A percentile compares a stretch with the other conserved stretches of the same genome.
These are phyloP conservation scores for Pipra filicauda DNA, from an alignment of 2,113 vertebrate species.

Conservation along the genomic window DNA sequence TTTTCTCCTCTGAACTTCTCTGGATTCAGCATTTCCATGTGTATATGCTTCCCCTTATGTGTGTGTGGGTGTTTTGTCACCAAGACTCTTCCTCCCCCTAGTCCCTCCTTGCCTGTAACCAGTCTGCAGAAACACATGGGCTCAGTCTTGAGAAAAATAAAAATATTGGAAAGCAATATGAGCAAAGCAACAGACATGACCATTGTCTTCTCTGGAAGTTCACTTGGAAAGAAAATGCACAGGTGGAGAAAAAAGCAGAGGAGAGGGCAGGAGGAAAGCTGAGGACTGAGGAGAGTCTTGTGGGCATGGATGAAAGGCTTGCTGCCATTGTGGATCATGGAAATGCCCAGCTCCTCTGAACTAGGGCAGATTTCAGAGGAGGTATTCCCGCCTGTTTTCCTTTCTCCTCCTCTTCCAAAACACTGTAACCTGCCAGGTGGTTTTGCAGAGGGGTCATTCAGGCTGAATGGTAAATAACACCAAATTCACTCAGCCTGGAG, in stretches of 20 bases:
- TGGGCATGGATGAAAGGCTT: not conserved
- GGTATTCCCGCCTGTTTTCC: not conserved
- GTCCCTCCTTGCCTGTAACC: not conserved
- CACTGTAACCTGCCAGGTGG: rapidly evolving
- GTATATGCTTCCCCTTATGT: not conserved
- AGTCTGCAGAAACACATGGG: not conserved
- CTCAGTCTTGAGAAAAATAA: not conserved
- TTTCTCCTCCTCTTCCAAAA: not conserved
- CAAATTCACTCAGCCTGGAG: not conserved
- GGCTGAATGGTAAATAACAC: not conserved
- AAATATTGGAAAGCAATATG: not conserved
- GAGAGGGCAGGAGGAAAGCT: not conserved
- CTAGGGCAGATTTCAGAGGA: not conserved
- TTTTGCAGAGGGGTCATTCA: not conserved
- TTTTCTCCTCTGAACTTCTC: not conserved
- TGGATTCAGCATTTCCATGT: not conserved
- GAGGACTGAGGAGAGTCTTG: not conserved
- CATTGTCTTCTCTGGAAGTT: not conserved
- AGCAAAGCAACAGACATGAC: rapidly evolving
- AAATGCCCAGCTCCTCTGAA: not conserved
- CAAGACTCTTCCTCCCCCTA: not conserved
- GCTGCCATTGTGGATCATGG: not conserved
- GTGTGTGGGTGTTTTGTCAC: not conserved
- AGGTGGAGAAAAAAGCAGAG: not conserved
- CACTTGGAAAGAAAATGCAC: not conserved